Percentiles rank a stretch among this genome's conserved stretches.
These are phyloP conservation scores for Clinocottus analis DNA, from an alignment of 2,113 vertebrate genomes.

Conservation along the genomic window DNA sequence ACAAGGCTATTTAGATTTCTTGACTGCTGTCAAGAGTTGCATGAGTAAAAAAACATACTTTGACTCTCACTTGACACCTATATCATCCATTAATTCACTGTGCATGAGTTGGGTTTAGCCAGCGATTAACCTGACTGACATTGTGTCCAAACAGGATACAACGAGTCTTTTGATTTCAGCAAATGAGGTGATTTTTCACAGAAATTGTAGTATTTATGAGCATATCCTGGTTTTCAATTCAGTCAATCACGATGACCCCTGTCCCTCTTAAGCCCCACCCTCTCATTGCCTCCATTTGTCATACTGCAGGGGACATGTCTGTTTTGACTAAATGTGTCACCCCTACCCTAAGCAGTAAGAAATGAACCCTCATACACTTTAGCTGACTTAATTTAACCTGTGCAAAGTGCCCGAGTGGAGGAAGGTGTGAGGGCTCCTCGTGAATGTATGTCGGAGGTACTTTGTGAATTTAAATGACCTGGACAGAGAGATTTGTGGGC, in stretches of 20 bases:
- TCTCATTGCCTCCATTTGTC: not conserved
- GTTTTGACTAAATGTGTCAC: constrained; percentile 3
- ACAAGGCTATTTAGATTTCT: constrained; percentile 33
- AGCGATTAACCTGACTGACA: constrained; percentile 28
- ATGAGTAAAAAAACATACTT: constrained; percentile 30
- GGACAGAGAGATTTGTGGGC: not conserved
- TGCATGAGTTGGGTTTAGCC: constrained; percentile 9
- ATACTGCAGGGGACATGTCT: not conserved
- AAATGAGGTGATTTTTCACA: constrained; percentile 13
- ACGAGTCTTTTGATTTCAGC: not conserved
- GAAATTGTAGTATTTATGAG: not conserved
- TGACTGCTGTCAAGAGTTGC: constrained; percentile 25
- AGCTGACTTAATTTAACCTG: constrained; percentile 3
- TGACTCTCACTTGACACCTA: constrained; percentile 7
- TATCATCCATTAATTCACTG: constrained; percentile 24
- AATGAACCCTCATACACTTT: not conserved
- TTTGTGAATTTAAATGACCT: not conserved
- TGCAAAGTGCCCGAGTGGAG: not conserved
- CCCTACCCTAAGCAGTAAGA: not conserved
- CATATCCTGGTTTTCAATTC: not conserved
- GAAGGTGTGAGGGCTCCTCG: not conserved
- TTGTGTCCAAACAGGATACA: not conserved
- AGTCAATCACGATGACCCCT: not conserved
- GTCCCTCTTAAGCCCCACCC: not conserved
- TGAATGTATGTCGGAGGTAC: not conserved